Evolutionary conservation across 1,140 invertebrate species (phyloP), one percentile per base, ranked within the genome.

Genomic region (Pectinophora gossypiella): DNA sequence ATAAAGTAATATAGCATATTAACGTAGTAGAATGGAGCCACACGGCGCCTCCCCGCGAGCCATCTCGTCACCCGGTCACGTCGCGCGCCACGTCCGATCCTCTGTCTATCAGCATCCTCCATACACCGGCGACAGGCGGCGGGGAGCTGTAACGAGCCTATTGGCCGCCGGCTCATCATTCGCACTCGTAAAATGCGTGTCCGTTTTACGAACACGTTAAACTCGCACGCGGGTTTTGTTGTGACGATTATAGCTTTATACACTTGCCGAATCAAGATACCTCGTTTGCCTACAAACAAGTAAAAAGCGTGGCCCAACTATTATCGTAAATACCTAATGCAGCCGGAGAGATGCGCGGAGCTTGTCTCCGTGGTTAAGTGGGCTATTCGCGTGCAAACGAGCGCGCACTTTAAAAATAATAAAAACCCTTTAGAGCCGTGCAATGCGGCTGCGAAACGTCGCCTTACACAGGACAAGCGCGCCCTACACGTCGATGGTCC

Each of bases 321-420:
- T 85, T 82, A 81, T 74, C 75, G 76, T 85, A 82, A 80, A 75
- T 77, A 66, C 61, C 66, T 74, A 79, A 76, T 72, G 74, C 61
- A 72, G 73, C 69, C 65, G 57, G 76, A 68, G 60, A 68, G 61
- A 72, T 71, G 61, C 68, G 54, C 60, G 67, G 66, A 62, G 61
- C 70, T 68, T 73, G 65, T 77, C 76, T 87, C 69, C 82, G 85
- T 85, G 87, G 85, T 80, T 88, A 88, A 88, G 87, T 88, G 82
- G 84, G 76, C 81, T 75, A 88, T 88, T 88, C 85, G 74, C 85
- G 82, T 87, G 84, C 87, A 88, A 88, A 88, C 87, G 87, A 85
- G 79, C 81, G 76, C 71, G 73, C 74, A 76, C 83, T 85, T 77
- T 82, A 86, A 86, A 87, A 85, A 87, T 85, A 85, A 88, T 85